Base-by-base conservation (phyloP, 2,797 vertebrate species). In the Loris lydekkerianus region DNA sequence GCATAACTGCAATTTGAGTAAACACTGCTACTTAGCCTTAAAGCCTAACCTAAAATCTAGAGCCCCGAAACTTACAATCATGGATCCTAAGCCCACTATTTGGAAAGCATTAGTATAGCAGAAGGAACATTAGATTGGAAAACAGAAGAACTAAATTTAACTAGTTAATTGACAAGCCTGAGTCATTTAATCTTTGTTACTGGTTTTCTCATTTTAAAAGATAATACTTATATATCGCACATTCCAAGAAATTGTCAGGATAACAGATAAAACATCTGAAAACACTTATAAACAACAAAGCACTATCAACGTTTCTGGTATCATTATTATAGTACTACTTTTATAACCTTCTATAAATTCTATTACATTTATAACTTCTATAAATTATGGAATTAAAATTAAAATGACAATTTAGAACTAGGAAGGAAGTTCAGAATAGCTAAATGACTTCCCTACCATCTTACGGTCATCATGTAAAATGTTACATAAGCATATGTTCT, bases 131-230 rank as follows among this genome's bases (percentile, higher is more conserved):
- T 49, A 34, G 31, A 5, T 11, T 78, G 18, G 40, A 89, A 87
- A 92, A 95, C 8, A 40, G 46, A 67, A 82, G 13, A 56, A 78
- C 5, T 29, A 27, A 25, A 82, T 73, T 60, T 76, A 95, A 87
- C 10, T 27, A 37, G 15, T 5, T 96, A 1, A 13, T 5, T 75
- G 8, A 75, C 10, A 58, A 7, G 10, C 23, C 14, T 18, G 46
- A 9, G 17, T 93, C 31, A 91, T 73, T 90, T 94, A 72, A 94
- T 9, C 5, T 8, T 86, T 53, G 53, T 49, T 17, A 91, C 13
- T 65, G 46, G 1, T 73, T 94, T 72, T 73, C 23, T 82, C 37
- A 73, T 73, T 21, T 93, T 84, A 75, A 78, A 94, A 91, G 10
- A 23, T 56, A 73, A 49, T 46, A 93, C 14, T 53, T 80, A 72